Evolutionary conservation across 2,888 invertebrate species (phyloP).

Genomic region (Tromatobia lineatoria): DNA sequence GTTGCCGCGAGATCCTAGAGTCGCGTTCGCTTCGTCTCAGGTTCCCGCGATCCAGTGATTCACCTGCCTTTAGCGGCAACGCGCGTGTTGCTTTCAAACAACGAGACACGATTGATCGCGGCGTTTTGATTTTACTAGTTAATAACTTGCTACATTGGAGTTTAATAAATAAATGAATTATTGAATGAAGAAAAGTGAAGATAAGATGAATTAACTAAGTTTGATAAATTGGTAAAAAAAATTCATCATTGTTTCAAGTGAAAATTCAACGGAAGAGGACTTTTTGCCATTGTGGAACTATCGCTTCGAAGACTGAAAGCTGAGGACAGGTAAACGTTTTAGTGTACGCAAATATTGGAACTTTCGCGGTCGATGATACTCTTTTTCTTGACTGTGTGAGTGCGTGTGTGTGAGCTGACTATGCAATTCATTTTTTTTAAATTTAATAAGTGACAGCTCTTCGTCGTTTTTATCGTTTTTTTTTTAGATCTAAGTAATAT

Average conservation of each 20-base stretch:
- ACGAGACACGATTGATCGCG: conserved; percentile 12
- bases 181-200: not conserved
- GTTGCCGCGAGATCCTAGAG: conserved; percentile 11
- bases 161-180: not conserved
- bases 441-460: too few relatives aligned
- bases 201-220: not conserved
- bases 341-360: not conserved
- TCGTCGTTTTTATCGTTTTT: too few relatives aligned
- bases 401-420: not conserved
- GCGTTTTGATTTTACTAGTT: not conserved
- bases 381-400: not conserved
- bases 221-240: not conserved
- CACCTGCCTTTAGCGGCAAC: conserved; percentile 18
- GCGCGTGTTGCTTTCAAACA: conserved; percentile 12
- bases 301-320: not conserved
- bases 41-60: conserved; percentile 51
- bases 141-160: not conserved
- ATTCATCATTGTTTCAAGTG: not conserved
- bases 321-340: conserved; percentile 14
- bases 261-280: not conserved
- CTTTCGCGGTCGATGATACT: not conserved
- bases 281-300: too few relatives aligned
- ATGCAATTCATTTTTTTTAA: too few relatives aligned
- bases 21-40: conserved; percentile 6
- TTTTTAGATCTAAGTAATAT: too few relatives aligned